A percentile compares a stretch with the other conserved stretches of the same genome.
These are phyloP conservation scores for Odobenus rosmarus DNA, from an alignment of 2,113 vertebrate species.

Conservation along the genomic window DNA sequence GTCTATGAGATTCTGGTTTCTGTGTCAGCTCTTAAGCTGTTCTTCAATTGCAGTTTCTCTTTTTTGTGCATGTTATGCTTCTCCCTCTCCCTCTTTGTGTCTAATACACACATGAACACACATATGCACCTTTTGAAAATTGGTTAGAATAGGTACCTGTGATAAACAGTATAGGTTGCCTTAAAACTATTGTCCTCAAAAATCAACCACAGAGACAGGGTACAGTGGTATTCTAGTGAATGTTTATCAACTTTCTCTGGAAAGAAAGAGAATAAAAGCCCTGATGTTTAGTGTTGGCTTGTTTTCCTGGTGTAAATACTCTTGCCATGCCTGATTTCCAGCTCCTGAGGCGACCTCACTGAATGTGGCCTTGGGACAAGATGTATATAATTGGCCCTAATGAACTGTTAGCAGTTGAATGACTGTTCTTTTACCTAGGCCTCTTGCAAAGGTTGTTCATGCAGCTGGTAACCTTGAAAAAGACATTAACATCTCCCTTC, in stretches of 20 bases:
- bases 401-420: neutral
- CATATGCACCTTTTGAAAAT: neutral
- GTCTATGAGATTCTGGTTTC: neutral
- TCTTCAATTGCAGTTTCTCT: neutral
- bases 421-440: neutral
- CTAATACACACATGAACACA: fast-evolving
- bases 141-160: neutral
- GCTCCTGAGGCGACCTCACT: neutral
- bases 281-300: neutral
- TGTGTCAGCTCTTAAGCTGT: neutral
- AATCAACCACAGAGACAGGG: neutral
- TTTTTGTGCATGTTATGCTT: neutral
- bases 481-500: neutral
- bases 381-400: neutral
- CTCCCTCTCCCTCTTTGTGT: neutral
- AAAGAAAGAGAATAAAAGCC: neutral
- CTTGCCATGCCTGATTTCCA: neutral
- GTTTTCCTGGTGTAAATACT: neutral
- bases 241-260: neutral
- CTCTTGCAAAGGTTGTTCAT: neutral
- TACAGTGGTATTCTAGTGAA: neutral
- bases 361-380: neutral
- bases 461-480: neutral
- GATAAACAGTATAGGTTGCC: neutral
- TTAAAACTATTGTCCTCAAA: neutral